Evolutionary conservation across 2,113 vertebrate species (phyloP).

Genomic region (Corynorhinus townsendii): DNA sequence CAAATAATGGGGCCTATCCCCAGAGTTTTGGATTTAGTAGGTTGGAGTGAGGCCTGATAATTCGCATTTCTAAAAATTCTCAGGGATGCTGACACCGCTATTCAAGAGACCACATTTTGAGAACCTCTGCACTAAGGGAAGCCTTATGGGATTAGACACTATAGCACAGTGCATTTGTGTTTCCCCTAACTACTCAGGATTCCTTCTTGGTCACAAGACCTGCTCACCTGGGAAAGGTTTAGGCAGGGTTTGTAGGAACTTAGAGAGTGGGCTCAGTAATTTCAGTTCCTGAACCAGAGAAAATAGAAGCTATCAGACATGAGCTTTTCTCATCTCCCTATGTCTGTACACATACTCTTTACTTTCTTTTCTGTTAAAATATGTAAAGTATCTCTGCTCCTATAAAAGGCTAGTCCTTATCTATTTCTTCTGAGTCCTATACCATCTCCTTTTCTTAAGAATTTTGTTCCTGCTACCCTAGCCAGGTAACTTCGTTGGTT

Average conservation of each 20-base stretch:
- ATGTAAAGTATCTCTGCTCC: not conserved
- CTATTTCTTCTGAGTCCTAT: not conserved
- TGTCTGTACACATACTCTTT: not conserved
- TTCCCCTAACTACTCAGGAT: not conserved
- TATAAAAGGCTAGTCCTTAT: not conserved
- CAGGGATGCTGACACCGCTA: not conserved
- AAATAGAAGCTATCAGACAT: not conserved
- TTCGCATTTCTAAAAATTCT: not conserved
- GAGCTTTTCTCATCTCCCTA: not conserved
- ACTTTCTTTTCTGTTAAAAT: slow-evolving; percentile 19
- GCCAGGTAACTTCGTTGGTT: not conserved
- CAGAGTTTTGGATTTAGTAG: not conserved
- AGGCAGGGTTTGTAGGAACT: not conserved
- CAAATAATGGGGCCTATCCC: not conserved
- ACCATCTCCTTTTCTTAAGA: slow-evolving; percentile 14
- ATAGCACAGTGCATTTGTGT: not conserved
- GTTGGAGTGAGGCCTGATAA: not conserved
- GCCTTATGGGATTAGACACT: not conserved
- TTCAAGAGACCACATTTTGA: not conserved
- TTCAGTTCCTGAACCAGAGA: not conserved
- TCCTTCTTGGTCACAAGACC: not conserved
- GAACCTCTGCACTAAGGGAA: not conserved
- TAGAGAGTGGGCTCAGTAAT: not conserved
- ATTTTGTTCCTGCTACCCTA: not conserved
- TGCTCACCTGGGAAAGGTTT: not conserved